These are phyloP conservation scores for Wiebesia pumilae DNA, from an alignment of 1,140 invertebrate species.

Conservation along the genomic window DNA sequence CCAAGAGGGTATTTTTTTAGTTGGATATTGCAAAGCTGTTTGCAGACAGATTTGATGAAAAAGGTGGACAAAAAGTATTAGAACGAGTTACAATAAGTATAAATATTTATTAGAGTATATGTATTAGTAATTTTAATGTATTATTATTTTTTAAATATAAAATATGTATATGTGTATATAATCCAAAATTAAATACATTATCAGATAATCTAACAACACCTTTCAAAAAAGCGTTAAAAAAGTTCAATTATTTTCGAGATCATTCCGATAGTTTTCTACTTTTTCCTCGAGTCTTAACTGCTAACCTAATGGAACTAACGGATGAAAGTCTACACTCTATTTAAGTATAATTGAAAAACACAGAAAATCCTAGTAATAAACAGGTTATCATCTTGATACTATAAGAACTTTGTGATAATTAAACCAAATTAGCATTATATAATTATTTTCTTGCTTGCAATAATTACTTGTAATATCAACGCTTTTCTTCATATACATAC, in stretches of 20 bases:
- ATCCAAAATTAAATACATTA: no score
- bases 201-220: no score
- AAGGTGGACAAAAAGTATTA: neutral
- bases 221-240: no score
- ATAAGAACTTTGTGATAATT: slow-evolving; percentile 7
- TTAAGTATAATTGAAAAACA: neutral
- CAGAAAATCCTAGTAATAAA: slow-evolving; percentile 12
- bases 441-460: no score
- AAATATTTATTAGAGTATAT: no score
- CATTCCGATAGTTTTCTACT: no score
- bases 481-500: neutral
- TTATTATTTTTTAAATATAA: no score
- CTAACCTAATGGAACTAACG: neutral
- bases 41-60: neutral
- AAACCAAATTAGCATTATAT: neutral
- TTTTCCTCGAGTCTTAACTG: no score
- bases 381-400: slow-evolving; percentile 17
- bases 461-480: neutral
- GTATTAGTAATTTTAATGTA: no score
- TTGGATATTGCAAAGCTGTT: neutral
- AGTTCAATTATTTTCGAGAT: no score
- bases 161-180: no score
- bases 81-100: no score
- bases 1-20: neutral
- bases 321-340: neutral